These are phyloP conservation scores for Brachylomia viminalis DNA, from an alignment of 2,888 invertebrate species.

Conservation along the genomic window DNA sequence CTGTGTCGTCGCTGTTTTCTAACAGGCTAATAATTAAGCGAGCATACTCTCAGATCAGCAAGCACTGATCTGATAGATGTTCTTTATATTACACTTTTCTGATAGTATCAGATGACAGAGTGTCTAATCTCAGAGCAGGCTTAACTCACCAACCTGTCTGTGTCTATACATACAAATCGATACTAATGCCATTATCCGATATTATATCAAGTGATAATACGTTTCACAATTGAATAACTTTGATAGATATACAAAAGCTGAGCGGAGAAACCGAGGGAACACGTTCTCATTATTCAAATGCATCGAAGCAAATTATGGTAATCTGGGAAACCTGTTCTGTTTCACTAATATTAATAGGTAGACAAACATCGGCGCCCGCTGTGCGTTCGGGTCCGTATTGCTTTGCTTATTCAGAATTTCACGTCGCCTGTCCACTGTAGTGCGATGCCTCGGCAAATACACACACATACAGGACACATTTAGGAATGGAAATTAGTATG, in stretches of 20 bases:
- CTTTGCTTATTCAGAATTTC: constrained; percentile 73
- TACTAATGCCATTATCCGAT: constrained; percentile 70
- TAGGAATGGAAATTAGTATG: constrained; percentile 14
- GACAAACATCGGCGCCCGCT: constrained; percentile 82
- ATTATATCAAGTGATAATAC: constrained; percentile 77
- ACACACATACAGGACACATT: constrained; percentile 34
- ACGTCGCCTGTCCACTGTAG: constrained; percentile 59
- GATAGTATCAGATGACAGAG: constrained; percentile 10
- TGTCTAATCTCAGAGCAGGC: constrained; percentile 32
- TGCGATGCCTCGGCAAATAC: constrained; percentile 45
- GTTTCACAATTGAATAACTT: constrained; percentile 84
- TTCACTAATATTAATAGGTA: constrained; percentile 88
- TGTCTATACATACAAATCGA: constrained; percentile 59
- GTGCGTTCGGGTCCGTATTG: constrained; percentile 68
- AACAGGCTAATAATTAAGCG: neutral
- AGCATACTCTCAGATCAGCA: constrained; percentile 1
- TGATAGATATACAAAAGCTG: constrained; percentile 81
- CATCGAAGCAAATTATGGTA: constrained; percentile 90
- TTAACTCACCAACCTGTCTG: constrained; percentile 47
- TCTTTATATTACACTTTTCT: constrained; percentile 6
- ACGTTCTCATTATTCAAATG: constrained; percentile 90
- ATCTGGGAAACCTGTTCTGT: constrained; percentile 89
- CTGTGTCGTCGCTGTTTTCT: neutral
- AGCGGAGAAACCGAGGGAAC: constrained; percentile 80
- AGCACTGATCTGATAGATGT: constrained; percentile 14